Evolutionary conservation across 2,888 invertebrate species (phyloP).

Genomic region (Eristalinus aeneus): DNA sequence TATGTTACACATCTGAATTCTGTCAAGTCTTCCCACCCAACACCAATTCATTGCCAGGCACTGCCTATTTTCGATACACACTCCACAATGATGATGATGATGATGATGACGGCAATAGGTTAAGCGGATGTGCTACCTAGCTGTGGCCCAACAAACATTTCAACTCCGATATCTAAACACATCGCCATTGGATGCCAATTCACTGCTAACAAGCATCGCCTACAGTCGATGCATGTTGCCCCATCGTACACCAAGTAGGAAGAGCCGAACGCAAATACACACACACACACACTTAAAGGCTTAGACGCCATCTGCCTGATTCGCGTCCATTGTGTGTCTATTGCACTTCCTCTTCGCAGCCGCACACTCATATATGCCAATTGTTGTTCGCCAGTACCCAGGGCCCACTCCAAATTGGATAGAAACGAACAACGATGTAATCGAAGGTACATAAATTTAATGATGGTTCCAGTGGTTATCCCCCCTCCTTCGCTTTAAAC

Average conservation of each 20-base stretch:
- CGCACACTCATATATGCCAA: slow-evolving; percentile 1
- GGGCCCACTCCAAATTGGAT: slow-evolving; percentile 49
- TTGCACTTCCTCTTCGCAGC: slow-evolving; percentile 37
- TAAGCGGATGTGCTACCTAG: slow-evolving; percentile 62
- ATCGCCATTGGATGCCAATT: slow-evolving; percentile 37
- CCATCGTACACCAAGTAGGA: slow-evolving; percentile 19
- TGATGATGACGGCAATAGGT: slow-evolving; percentile 35
- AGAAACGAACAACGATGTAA: slow-evolving; percentile 60
- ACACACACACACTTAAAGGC: background rate
- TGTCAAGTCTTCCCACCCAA: background rate
- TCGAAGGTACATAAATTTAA: slow-evolving; percentile 65
- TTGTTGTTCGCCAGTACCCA: slow-evolving; percentile 20
- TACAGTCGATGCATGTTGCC: slow-evolving; percentile 14
- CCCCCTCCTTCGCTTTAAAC: too few species aligned
- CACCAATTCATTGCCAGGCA: slow-evolving; percentile 4
- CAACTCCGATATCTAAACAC: slow-evolving; percentile 47
- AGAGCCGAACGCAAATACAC: slow-evolving; percentile 21
- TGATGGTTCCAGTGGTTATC: slow-evolving; percentile 50
- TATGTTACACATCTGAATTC: background rate
- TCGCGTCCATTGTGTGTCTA: slow-evolving; percentile 49
- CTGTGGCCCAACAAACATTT: slow-evolving; percentile 53
- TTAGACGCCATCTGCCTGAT: slow-evolving; percentile 26
- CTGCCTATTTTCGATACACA: slow-evolving; percentile 23
- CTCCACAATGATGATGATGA: slow-evolving; percentile 16
- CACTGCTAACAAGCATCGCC: slow-evolving; percentile 48